Conservation (phyloP, 2,797 vertebrate species). For the Phaenicophaeus curvirostris region DNA sequence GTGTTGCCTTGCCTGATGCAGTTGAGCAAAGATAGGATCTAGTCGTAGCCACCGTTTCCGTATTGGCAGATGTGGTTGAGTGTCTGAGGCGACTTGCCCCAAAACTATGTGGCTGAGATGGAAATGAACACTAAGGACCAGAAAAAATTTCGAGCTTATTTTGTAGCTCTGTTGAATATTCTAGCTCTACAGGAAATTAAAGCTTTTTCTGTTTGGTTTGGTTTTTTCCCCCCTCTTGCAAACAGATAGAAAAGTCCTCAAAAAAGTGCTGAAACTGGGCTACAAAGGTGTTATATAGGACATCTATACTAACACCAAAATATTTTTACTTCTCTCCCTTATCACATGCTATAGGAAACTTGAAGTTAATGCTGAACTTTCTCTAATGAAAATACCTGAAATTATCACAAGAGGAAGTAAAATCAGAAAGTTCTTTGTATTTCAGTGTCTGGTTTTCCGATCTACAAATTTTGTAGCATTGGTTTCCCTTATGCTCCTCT, state of each 20-base stretch:
- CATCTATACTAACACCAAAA: background rate
- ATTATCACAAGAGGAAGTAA: background rate
- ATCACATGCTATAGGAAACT: background rate
- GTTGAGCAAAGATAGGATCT: background rate
- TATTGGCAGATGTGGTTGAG: background rate
- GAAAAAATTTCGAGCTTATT: background rate
- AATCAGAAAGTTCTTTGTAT: background rate
- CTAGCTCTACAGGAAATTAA: background rate
- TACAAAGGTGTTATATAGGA: background rate
- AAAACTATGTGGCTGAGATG: rapidly evolving
- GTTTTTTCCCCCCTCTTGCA: background rate
- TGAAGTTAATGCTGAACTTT: background rate
- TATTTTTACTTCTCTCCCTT: background rate
- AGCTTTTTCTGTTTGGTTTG: background rate
- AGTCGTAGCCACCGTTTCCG: background rate
- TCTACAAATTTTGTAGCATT: background rate
- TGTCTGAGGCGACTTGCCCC: background rate
- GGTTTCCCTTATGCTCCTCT: background rate
- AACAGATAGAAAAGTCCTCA: background rate
- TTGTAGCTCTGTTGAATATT: background rate
- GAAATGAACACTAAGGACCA: background rate
- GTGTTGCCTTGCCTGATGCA: background rate
- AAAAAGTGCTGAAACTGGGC: background rate
- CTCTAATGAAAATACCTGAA: background rate
- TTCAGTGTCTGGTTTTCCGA: background rate